Conservation (phyloP, 2,888 invertebrate genomes). For the Cylloceria caligata region DNA sequence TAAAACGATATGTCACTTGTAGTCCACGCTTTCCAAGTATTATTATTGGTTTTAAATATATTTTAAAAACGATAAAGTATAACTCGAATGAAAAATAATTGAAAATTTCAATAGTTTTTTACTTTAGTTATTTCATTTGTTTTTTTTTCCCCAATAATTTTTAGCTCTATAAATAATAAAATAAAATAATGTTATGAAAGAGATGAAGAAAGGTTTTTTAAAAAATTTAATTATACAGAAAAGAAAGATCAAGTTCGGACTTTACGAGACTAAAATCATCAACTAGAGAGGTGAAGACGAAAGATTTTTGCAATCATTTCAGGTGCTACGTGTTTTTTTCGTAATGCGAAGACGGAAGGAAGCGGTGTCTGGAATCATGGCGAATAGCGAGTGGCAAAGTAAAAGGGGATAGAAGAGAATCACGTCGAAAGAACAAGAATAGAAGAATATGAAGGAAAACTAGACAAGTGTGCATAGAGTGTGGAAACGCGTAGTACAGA, state of each 20-base stretch:
- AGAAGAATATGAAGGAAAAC: slow-evolving; percentile 14
- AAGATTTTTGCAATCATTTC: slow-evolving; percentile 31
- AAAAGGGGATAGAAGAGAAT: neutral
- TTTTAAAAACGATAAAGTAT: neutral
- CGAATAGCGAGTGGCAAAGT: slow-evolving; percentile 21
- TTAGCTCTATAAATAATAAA: too few species aligned
- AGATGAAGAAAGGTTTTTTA: too few species aligned
- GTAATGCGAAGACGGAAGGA: neutral
- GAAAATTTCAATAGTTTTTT: neutral
- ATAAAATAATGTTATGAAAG: too few species aligned
- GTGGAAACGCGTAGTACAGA: slow-evolving; percentile 24
- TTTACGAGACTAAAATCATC: neutral
- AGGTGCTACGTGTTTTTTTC: neutral
- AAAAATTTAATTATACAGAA: neutral
- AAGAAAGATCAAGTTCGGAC: neutral
- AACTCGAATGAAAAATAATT: neutral
- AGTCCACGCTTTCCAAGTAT: neutral
- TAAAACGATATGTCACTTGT: too few species aligned
- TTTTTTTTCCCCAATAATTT: too few species aligned
- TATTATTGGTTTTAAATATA: neutral
- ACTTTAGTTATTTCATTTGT: neutral
- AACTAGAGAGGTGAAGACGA: neutral
- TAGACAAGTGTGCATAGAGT: slow-evolving; percentile 9
- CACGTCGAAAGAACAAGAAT: slow-evolving; percentile 8
- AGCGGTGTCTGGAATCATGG: neutral